Conservation (phyloP, 2,113 vertebrate species). For the Todiramphus chloris region DNA sequence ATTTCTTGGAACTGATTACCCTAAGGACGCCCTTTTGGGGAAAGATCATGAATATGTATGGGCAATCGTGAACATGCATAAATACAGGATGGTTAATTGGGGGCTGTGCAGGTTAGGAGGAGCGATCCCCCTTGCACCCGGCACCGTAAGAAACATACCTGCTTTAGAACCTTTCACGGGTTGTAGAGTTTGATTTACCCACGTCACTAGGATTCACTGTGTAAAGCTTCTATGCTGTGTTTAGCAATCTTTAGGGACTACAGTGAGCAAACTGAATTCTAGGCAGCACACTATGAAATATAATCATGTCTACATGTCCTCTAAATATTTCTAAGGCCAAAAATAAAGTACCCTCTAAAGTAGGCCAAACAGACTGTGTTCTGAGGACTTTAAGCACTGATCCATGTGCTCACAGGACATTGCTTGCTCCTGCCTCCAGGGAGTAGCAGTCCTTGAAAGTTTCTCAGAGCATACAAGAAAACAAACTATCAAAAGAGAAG, state of each 20-base stretch:
- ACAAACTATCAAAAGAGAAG: background rate
- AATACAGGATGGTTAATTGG: no score
- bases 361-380: background rate
- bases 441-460: background rate
- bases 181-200: no score
- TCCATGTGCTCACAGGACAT: accelerated
- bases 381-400: background rate
- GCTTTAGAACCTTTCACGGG: no score
- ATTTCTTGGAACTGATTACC: no score
- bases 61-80: no score
- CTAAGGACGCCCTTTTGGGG: no score
- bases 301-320: background rate
- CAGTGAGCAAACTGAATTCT: background rate
- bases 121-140: no score
- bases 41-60: no score
- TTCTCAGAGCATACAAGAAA: background rate
- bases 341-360: background rate
- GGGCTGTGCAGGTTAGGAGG: no score
- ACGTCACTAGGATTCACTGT: accelerated
- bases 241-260: background rate
- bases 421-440: background rate
- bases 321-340: background rate
- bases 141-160: no score
- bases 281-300: background rate
- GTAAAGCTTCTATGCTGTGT: background rate